These are phyloP conservation scores for Melitaea cinxia DNA, from an alignment of 1,140 invertebrate species.

Conservation along the genomic window DNA sequence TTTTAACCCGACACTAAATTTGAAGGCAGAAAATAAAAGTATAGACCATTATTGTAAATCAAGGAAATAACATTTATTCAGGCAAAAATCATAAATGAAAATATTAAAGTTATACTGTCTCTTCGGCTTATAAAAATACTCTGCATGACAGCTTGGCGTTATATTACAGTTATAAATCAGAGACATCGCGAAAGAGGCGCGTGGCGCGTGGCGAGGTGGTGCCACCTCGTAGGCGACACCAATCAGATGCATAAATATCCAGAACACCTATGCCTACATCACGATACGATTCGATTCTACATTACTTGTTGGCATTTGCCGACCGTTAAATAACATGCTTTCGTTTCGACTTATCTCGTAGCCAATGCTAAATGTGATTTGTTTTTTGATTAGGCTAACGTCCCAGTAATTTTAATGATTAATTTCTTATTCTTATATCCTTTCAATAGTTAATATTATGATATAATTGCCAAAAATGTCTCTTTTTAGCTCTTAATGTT, in stretches of 20 bases:
- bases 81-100: neutral
- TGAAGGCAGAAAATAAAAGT: too few species aligned
- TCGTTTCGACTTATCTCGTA: constrained; percentile 28
- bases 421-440: neutral
- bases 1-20: too few species aligned
- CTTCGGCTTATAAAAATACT: constrained; percentile 48
- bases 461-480: too few species aligned
- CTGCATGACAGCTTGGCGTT: constrained; percentile 56
- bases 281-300: constrained; percentile 37
- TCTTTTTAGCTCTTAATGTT: too few species aligned
- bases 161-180: constrained; percentile 59
- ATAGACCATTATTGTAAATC: too few species aligned
- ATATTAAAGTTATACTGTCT: neutral
- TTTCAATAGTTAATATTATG: constrained; percentile 2
- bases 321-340: constrained; percentile 35
- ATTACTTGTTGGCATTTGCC: too few species aligned
- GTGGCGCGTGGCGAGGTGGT: constrained; percentile 44
- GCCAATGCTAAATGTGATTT: constrained; percentile 25
- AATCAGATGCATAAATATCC: constrained; percentile 56
- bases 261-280: constrained; percentile 39
- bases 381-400: constrained; percentile 18
- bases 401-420: constrained; percentile 1
- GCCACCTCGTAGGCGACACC: constrained; percentile 57
- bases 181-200: constrained; percentile 49
- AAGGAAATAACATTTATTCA: neutral